phyloP scores from a whole-genome alignment of 1,140 invertebrate species.

The Aphelinus atriplicis region DNA sequence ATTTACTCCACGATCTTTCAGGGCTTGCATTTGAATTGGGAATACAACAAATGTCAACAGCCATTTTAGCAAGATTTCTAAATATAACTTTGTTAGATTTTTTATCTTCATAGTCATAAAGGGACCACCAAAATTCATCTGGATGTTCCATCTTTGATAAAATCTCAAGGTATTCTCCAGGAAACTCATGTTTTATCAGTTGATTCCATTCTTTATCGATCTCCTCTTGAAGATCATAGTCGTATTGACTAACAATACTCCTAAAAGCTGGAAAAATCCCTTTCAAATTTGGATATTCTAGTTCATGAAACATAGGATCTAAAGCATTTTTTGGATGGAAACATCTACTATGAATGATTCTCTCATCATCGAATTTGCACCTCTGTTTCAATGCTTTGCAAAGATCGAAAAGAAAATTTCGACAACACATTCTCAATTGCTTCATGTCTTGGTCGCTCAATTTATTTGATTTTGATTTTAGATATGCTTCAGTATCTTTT shows the following conservation, averaged over 20 bases:
- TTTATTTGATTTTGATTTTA: neutral
- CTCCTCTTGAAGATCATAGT: neutral
- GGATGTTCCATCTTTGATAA: neutral
- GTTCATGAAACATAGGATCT: neutral
- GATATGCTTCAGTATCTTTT: neutral
- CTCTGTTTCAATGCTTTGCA: neutral
- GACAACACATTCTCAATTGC: neutral
- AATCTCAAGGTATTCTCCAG: neutral
- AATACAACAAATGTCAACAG: neutral
- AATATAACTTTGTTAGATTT: neutral
- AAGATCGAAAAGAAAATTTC: neutral
- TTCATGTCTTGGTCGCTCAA: neutral
- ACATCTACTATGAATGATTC: neutral
- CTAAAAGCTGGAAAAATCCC: neutral
- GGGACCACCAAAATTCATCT: no score
- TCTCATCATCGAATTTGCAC: neutral
- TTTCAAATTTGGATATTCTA: neutral
- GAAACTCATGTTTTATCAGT: neutral
- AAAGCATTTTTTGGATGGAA: slow-evolving; percentile 6
- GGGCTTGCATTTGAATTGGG: neutral
- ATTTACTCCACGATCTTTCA: slow-evolving; percentile 14
- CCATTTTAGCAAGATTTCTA: neutral
- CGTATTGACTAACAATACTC: neutral
- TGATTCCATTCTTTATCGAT: neutral
- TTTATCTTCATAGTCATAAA: neutral